Evolutionary conservation across 2,113 vertebrate species (phyloP), one percentile per base, ranked within the genome.

Genomic region (Rhabdomys dilectus): DNA sequence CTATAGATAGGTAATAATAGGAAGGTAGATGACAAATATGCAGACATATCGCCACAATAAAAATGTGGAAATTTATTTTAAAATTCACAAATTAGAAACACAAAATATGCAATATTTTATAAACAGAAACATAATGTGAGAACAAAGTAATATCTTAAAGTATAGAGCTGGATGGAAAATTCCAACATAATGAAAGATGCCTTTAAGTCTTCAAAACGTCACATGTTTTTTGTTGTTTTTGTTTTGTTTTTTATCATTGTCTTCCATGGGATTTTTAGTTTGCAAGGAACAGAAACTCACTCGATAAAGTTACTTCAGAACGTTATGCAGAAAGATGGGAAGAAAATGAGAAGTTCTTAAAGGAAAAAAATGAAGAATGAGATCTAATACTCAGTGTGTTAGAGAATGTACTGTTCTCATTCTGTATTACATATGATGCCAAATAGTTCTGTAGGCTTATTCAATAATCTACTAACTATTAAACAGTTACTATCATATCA

Each of bases 401-500:
- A 75, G n/a, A 10, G 42, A 77, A n/a, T 21, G 2, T 5, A 88
- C 10, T 53, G 72, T 36, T 89, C 53, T 94, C 56, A 78, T 21
- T 94, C 45, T 86, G 36, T n/a, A 62, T 75, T 51, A 56, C 81
- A 75, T 13, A 34, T 60, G n/a, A 96, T 80, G 66, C 13, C 34
- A 21, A 70, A 89, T 93, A 77, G 82, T 78, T 92, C 39, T 51
- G 2, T 36, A 26, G 80, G 72, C 48, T 31, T 39, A n/a, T 68
- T 31, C n/a, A 91, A 82, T 51, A 66, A 22, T 91, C 91, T 29
- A 29, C 29, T 89, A 62, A 76, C 76, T 53, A 42, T 42, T n/a
- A 89, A 91, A 95, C 64, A 93, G 89, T 86, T 78, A 82, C 60
- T 80, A 62, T 36, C 51, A 93, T 45, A 82, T 88, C 39, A 88